phyloP scores from a whole-genome alignment of 53 echinoderm and acorn worm genomes.

The Holothuria leucospilota region DNA sequence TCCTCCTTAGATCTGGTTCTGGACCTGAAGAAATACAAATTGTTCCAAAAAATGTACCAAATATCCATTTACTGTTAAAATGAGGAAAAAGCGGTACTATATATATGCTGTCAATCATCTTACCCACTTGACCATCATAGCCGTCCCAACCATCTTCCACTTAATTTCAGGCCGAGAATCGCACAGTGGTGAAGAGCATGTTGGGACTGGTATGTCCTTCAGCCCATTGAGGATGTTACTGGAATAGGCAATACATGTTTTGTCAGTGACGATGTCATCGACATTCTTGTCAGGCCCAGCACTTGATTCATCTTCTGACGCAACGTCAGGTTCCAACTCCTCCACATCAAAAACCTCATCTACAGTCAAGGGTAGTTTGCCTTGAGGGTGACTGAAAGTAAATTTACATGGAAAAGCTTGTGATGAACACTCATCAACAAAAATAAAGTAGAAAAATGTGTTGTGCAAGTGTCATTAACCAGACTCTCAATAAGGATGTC shows the following conservation, averaged over 20 bases:
- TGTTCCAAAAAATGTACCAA: too few species aligned
- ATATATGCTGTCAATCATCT: too few species aligned
- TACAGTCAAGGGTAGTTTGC: neutral
- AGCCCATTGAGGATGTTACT: neutral
- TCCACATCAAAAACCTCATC: conserved; percentile 15
- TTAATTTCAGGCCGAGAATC: neutral
- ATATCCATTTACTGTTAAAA: too few species aligned
- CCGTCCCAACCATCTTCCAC: neutral
- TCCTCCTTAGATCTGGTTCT: too few species aligned
- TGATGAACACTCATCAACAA: too few species aligned
- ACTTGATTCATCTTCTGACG: neutral
- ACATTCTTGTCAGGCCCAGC: neutral
- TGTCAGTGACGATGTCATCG: neutral
- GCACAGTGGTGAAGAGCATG: neutral
- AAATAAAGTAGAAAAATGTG: too few species aligned
- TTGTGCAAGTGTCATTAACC: neutral
- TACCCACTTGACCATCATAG: neutral
- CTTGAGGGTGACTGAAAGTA: neutral
- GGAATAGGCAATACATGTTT: conserved; percentile 1
- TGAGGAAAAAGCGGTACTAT: too few species aligned
- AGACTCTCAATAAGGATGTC: too few species aligned
- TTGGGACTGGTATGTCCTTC: neutral
- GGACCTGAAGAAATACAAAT: too few species aligned
- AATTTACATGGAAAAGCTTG: neutral
- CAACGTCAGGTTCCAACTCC: neutral